Conservation (phyloP, 2,113 vertebrate species). For the Dolichallabes microphthalmus region DNA sequence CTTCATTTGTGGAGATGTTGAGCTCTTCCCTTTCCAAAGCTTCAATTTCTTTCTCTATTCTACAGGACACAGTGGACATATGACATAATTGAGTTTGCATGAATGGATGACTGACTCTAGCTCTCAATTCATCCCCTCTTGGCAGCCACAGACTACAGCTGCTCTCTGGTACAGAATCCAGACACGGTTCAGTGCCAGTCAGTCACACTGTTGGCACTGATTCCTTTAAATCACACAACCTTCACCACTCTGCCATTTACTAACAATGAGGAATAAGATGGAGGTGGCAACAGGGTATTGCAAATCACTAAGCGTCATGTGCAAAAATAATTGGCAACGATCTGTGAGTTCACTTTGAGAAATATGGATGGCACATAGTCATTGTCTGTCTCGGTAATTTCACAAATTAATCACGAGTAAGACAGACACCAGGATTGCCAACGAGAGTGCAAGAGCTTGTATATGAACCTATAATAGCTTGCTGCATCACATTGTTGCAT, state of each 20-base stretch:
- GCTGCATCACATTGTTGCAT: slow-evolving; percentile 35
- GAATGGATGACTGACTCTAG: background rate
- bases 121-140: background rate
- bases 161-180: background rate
- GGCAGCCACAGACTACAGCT: background rate
- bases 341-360: slow-evolving; percentile 11
- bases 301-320: background rate
- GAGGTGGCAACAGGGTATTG: background rate
- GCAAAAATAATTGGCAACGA: slow-evolving; percentile 12
- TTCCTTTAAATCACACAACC: slow-evolving; percentile 13
- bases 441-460: slow-evolving; percentile 18
- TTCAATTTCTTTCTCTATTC: slow-evolving; percentile 85
- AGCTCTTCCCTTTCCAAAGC: slow-evolving; percentile 83
- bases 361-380: background rate
- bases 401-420: slow-evolving; percentile 9
- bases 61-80: slow-evolving; percentile 56
- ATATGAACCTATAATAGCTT: slow-evolving; percentile 11
- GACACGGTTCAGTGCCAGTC: slow-evolving; percentile 16
- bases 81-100: background rate
- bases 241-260: slow-evolving; percentile 22
- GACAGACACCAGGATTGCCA: slow-evolving; percentile 7
- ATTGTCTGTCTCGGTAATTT: slow-evolving; percentile 23
- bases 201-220: background rate
- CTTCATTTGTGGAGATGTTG: slow-evolving; percentile 81
- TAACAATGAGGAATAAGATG: slow-evolving; percentile 2